Conservation (phyloP, 1,140 invertebrate species). For the Ganaspis sp. region DNA sequence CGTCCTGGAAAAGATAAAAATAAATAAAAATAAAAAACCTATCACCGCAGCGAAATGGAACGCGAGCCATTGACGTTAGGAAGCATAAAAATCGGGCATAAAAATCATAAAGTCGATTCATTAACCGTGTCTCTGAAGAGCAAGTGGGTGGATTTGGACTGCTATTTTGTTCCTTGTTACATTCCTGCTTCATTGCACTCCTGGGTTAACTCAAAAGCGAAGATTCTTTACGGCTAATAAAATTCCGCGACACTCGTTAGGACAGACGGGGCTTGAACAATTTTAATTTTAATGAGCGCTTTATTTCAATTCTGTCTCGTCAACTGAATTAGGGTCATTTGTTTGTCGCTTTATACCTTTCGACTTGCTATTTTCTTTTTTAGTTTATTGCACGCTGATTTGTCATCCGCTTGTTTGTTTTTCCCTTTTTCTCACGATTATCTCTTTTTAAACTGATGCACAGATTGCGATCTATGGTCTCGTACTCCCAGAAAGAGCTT, state of each 20-base stretch:
- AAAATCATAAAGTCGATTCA: constrained; percentile 41
- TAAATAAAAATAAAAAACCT: constrained; percentile 25
- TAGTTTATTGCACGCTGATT: background rate
- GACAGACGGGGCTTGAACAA: constrained; percentile 15
- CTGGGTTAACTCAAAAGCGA: constrained; percentile 11
- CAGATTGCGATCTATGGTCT: too few relatives aligned
- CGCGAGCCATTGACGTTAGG: constrained; percentile 52
- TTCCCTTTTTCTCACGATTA: background rate
- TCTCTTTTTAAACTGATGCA: background rate
- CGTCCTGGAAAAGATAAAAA: constrained; percentile 46
- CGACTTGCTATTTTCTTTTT: background rate
- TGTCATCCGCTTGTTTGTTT: background rate
- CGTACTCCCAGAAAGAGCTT: too few relatives aligned
- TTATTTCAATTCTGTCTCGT: constrained; percentile 29
- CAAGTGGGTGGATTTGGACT: constrained; percentile 42
- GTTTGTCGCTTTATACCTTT: background rate
- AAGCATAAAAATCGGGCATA: constrained; percentile 45
- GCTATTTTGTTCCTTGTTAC: constrained; percentile 27
- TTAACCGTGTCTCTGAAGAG: constrained; percentile 47
- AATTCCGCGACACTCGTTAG: constrained; percentile 26
- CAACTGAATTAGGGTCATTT: constrained; percentile 25
- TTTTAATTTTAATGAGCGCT: constrained; percentile 31
- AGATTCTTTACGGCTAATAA: constrained; percentile 31
- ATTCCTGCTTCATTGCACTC: constrained; percentile 24
- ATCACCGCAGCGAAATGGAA: constrained; percentile 44